These are phyloP conservation scores for Balearica regulorum DNA, from an alignment of 2,797 vertebrate genomes.

Conservation along the genomic window DNA sequence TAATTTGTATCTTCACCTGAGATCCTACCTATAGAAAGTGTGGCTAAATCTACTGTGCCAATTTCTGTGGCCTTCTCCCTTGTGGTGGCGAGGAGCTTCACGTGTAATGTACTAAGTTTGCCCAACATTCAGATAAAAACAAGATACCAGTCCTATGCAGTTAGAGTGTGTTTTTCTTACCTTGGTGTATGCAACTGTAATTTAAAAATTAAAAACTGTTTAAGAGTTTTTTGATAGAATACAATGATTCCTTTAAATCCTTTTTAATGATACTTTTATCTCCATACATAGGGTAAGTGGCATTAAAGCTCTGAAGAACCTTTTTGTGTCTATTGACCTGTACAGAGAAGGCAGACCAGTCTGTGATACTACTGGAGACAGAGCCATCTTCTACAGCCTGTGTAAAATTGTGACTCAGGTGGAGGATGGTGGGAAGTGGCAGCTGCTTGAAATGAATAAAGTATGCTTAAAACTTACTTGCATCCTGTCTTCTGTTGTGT, in stretches of 20 bases:
- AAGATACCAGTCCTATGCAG: not conserved
- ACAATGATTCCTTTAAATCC: not conserved
- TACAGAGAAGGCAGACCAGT: constrained; percentile 55
- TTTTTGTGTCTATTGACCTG: constrained; percentile 56
- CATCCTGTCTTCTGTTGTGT: not conserved
- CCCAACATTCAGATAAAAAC: not conserved
- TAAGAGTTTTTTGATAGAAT: constrained; percentile 10
- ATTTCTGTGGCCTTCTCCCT: not conserved
- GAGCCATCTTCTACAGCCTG: not conserved
- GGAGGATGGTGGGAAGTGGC: not conserved
- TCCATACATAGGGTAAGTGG: constrained; percentile 76
- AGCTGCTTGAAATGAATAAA: constrained; percentile 65
- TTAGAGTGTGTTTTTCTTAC: constrained; percentile 12
- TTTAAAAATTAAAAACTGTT: not conserved
- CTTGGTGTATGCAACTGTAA: not conserved
- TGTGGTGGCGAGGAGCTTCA: not conserved
- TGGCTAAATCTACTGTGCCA: not conserved
- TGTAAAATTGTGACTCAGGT: constrained; percentile 19
- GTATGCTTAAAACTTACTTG: not conserved
- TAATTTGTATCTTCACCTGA: not conserved
- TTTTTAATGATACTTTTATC: constrained; percentile 68
- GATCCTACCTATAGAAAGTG: not conserved
- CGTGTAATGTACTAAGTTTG: not conserved
- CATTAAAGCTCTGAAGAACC: constrained; percentile 67
- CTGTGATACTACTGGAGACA: constrained; percentile 39